Evolutionary conservation across 2,113 vertebrate genomes (phyloP).

Genomic region (Eleginops maclovinus): DNA sequence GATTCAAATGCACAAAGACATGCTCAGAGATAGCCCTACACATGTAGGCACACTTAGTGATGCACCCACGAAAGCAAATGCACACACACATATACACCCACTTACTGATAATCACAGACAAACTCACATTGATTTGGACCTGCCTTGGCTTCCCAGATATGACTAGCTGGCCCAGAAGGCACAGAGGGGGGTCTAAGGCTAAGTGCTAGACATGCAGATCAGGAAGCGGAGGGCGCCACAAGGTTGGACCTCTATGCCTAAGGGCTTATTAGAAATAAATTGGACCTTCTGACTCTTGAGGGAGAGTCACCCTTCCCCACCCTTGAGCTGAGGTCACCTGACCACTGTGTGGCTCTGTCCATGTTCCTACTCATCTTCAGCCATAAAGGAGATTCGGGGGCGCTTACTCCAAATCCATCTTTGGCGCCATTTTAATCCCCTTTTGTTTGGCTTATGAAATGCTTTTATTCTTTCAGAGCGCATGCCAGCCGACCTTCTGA

Average conservation of each 20-base stretch:
- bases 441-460: conserved; percentile 66
- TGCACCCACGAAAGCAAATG: conserved; percentile 25
- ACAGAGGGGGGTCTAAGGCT: conserved; percentile 35
- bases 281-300: conserved; percentile 4
- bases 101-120: conserved; percentile 53
- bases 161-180: conserved; percentile 25
- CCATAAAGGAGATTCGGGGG: conserved; percentile 27
- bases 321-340: conserved; percentile 47
- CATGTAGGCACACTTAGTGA: conserved; percentile 65
- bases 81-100: conserved; percentile 31
- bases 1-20: conserved; percentile 48
- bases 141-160: conserved; percentile 52
- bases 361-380: conserved; percentile 4
- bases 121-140: conserved; percentile 51
- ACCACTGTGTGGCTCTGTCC: conserved; percentile 13
- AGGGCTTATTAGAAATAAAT: conserved; percentile 28
- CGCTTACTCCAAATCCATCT: conserved; percentile 63
- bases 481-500: conserved; percentile 63
- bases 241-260: conserved; percentile 32
- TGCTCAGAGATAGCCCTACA: conserved; percentile 61
- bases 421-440: conserved; percentile 69
- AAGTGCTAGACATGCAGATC: conserved; percentile 61
- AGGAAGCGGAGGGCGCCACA: conserved; percentile 45
- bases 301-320: conserved; percentile 16
- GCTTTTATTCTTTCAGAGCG: conserved; percentile 43